Conservation (phyloP, 2,113 vertebrate species). For the Ailurus styani region DNA sequence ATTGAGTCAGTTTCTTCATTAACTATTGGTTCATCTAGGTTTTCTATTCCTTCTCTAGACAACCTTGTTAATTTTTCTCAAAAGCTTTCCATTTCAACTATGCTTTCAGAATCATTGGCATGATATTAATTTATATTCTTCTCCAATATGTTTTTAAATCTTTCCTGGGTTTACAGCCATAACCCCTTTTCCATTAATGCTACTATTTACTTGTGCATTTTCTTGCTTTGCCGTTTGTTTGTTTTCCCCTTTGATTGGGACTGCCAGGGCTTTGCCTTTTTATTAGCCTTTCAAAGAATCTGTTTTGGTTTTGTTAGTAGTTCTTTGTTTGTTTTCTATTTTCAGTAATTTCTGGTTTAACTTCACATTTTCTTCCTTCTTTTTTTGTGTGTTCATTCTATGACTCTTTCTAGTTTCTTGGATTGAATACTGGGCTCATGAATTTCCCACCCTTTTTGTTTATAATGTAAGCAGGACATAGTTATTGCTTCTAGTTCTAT, state of each 20-base stretch:
- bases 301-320: not conserved
- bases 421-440: not conserved
- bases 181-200: not conserved
- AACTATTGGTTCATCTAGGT: not conserved
- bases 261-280: not conserved
- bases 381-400: not conserved
- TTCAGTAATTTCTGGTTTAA: not conserved
- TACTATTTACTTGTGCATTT: not conserved
- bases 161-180: not conserved
- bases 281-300: not conserved
- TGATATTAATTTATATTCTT: not conserved
- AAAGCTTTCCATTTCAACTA: not conserved
- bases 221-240: too few species aligned
- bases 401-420: not conserved
- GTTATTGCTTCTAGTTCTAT: not conserved
- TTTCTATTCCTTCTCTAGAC: not conserved
- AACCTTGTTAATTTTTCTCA: not conserved
- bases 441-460: not conserved
- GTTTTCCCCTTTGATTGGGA: not conserved
- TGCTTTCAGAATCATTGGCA: not conserved
- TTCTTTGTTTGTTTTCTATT: conserved; percentile 13
- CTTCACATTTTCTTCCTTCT: not conserved
- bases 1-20: not conserved
- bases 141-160: not conserved
- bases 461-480: not conserved